Conservation (phyloP, 2,797 vertebrate genomes). For the Molossus molossus region DNA sequence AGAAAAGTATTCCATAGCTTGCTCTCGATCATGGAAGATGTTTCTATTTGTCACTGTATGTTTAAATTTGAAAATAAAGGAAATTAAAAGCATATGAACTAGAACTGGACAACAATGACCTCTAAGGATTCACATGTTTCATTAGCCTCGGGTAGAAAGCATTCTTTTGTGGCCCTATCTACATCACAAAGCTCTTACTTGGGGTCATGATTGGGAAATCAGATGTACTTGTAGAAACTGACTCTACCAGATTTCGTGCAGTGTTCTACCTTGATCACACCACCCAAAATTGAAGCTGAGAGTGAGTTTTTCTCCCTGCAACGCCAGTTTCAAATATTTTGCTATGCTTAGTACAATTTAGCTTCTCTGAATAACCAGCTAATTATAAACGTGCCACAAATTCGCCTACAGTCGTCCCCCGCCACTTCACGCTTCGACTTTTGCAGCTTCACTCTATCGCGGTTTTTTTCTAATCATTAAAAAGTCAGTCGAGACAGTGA, state of each 20-base stretch:
- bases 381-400: background rate
- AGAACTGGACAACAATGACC: background rate
- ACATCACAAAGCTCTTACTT: background rate
- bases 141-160: background rate
- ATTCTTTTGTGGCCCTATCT: background rate
- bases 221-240: background rate
- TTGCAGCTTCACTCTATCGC: no score
- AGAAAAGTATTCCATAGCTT: background rate
- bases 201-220: background rate
- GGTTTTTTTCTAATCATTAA: no score
- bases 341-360: background rate
- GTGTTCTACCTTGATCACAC: background rate
- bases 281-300: background rate
- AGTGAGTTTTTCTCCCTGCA: background rate
- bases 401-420: background rate
- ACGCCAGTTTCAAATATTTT: background rate
- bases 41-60: background rate
- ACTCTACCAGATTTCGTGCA: no score
- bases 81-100: background rate
- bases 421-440: no score
- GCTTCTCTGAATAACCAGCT: conserved; percentile 31
- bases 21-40: background rate
- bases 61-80: conserved; percentile 32
- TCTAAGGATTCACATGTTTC: background rate
- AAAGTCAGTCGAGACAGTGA: no score